These are phyloP conservation scores for Drosophila triauraria DNA, from an alignment of 1,140 invertebrate species.

Conservation along the genomic window DNA sequence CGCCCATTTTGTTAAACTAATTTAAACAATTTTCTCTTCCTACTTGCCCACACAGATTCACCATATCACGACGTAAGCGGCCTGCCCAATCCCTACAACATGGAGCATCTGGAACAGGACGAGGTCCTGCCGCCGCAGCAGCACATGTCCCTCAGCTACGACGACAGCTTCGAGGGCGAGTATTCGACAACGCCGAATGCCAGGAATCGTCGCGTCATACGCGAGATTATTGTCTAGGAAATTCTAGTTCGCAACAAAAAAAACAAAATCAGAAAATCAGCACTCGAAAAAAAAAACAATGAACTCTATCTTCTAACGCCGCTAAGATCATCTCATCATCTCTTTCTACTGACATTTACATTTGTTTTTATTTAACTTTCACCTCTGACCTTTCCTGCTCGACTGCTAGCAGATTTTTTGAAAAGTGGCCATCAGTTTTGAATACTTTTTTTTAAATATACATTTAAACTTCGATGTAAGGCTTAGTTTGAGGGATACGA, in stretches of 20 bases:
- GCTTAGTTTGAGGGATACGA: slow-evolving; percentile 61
- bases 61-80: slow-evolving; percentile 97
- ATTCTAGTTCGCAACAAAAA: slow-evolving; percentile 12
- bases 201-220: slow-evolving; percentile 94
- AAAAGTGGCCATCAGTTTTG: slow-evolving; percentile 61
- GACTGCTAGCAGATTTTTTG: slow-evolving; percentile 47
- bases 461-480: slow-evolving; percentile 61
- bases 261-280: slow-evolving; percentile 21
- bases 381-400: slow-evolving; percentile 15
- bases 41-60: slow-evolving; percentile 90
- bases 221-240: slow-evolving; percentile 95
- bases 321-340: slow-evolving; percentile 6
- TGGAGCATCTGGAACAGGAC: slow-evolving; percentile 90
- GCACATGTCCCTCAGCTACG: slow-evolving; percentile 94
- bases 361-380: slow-evolving; percentile 4
- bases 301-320: slow-evolving; percentile 14
- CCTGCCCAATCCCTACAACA: slow-evolving; percentile 92
- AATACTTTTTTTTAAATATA: slow-evolving; percentile 55
- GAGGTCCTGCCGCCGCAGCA: slow-evolving; percentile 91
- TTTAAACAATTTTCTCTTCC: slow-evolving; percentile 64
- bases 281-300: slow-evolving; percentile 33
- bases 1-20: slow-evolving; percentile 62
- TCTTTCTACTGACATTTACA: not conserved
- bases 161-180: slow-evolving; percentile 95
- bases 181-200: slow-evolving; percentile 97